Evolutionary conservation across 1,140 invertebrate genomes (phyloP).

Genomic region (Marisa cornuarietis): DNA sequence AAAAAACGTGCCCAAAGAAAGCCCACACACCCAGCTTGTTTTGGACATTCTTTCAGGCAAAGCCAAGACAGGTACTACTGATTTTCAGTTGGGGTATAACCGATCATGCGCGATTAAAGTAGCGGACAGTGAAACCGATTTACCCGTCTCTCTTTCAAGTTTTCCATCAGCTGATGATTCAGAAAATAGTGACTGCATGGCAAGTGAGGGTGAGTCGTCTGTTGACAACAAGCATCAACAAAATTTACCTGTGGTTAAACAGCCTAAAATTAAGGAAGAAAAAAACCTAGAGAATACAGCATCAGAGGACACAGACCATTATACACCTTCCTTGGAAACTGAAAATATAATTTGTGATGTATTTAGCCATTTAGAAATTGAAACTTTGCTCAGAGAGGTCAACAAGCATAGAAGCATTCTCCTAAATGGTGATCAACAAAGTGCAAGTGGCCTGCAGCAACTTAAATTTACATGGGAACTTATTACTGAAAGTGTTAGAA

Average conservation of each 20-base stretch:
- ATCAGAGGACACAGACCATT: no score
- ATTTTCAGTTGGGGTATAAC: background rate
- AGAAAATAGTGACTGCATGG: no score
- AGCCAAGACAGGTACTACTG: background rate
- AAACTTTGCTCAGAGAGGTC: background rate
- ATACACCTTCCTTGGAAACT: no score
- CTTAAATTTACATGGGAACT: background rate
- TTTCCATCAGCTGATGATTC: background rate
- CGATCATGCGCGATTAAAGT: background rate
- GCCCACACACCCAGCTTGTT: background rate
- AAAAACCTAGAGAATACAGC: no score
- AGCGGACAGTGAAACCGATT: background rate
- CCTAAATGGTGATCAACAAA: background rate
- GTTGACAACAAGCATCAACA: no score
- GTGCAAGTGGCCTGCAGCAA: background rate
- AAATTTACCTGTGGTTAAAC: no score
- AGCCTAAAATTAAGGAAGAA: no score
- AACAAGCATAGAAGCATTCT: constrained; percentile 4
- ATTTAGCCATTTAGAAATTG: background rate
- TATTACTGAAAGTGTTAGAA: background rate
- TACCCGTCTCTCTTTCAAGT: background rate
- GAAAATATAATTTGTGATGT: no score
- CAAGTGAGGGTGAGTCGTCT: no score
- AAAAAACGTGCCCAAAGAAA: background rate
- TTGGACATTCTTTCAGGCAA: background rate